Percentiles rank a stretch among this genome's conserved stretches.
These are phyloP conservation scores for Pitta sordida DNA, from an alignment of 2,113 vertebrate species.

Conservation along the genomic window DNA sequence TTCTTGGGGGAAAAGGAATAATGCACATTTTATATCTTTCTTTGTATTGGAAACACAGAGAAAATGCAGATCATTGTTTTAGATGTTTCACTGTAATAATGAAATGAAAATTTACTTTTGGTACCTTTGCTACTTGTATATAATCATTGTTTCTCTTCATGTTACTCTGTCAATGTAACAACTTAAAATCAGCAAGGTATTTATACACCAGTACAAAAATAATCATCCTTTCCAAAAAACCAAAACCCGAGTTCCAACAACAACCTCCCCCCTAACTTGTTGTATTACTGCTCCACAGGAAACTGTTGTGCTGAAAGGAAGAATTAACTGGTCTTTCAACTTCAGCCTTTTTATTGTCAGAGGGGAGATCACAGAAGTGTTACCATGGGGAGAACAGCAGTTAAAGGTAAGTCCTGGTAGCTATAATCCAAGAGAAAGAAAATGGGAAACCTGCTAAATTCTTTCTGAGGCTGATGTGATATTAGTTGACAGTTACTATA, in stretches of 20 bases:
- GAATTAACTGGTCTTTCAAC: constrained; percentile 63
- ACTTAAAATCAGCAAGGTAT: neutral
- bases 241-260: neutral
- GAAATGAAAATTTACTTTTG: neutral
- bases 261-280: constrained; percentile 33
- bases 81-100: neutral
- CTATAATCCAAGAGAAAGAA: constrained; percentile 28
- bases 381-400: constrained; percentile 65
- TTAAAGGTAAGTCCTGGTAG: constrained; percentile 67
- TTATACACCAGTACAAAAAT: neutral
- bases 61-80: neutral
- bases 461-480: neutral
- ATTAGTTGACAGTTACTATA: neutral
- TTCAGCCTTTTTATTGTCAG: constrained; percentile 61
- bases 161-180: neutral
- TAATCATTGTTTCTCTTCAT: neutral
- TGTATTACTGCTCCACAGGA: constrained; percentile 58
- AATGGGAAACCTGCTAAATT: neutral
- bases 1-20: neutral
- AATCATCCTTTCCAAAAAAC: neutral
- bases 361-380: constrained; percentile 49
- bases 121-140: neutral
- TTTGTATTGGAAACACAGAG: neutral
- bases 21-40: neutral
- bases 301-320: constrained; percentile 59